phyloP scores from a whole-genome alignment of 92 coral and sea anemone species.

The Umimayanthus kanabou region DNA sequence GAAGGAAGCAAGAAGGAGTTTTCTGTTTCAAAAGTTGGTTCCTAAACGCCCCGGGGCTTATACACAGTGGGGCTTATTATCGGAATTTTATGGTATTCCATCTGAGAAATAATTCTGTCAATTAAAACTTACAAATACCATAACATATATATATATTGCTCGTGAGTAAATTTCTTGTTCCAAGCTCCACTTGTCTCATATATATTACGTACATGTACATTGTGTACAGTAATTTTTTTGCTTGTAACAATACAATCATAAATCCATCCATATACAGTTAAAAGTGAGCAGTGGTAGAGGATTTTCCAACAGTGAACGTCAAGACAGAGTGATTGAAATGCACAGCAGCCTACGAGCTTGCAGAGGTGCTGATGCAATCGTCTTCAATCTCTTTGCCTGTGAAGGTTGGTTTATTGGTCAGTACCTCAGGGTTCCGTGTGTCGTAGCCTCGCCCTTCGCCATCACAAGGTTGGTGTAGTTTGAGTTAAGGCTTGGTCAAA shows the following conservation, averaged over 20 bases:
- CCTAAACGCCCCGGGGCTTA: too few relatives aligned
- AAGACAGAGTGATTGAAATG: constrained; percentile 80
- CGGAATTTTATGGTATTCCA: too few relatives aligned
- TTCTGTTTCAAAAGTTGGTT: too few relatives aligned
- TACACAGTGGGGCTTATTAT: too few relatives aligned
- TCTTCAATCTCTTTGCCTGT: constrained; percentile 88
- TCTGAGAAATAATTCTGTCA: too few relatives aligned
- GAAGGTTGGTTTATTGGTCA: constrained; percentile 93
- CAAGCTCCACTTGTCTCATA: too few relatives aligned
- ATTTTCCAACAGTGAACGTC: constrained; percentile 71
- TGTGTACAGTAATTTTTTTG: neutral
- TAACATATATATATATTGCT: too few relatives aligned
- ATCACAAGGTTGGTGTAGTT: constrained; percentile 70
- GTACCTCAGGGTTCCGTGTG: constrained; percentile 71
- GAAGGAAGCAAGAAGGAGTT: too few relatives aligned
- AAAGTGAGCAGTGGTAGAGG: constrained; percentile 89
- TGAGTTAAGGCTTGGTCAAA: too few relatives aligned
- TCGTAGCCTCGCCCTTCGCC: constrained; percentile 89
- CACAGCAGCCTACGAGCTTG: constrained; percentile 81
- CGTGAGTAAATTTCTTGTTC: too few relatives aligned
- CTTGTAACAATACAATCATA: neutral
- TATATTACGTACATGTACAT: too few relatives aligned
- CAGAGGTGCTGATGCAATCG: constrained; percentile 84
- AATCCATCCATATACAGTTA: constrained; percentile 41
- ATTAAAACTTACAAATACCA: too few relatives aligned